Evolutionary conservation across 2,888 invertebrate species (phyloP), one percentile per base, ranked within the genome.

Genomic region (Pollenia griseotomentosa): DNA sequence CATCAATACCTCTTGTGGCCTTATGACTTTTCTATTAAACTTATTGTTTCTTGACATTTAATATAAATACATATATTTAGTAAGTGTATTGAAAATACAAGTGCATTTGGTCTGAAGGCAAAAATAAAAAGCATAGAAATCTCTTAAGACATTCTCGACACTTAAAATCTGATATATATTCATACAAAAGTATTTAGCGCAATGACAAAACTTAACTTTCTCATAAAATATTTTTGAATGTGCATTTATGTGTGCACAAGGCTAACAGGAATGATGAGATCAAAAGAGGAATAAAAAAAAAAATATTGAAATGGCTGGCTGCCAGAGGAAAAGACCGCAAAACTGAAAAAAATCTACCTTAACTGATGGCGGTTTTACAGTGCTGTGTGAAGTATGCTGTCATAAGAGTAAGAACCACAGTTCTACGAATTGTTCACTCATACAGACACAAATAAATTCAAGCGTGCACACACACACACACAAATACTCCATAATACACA

Each of bases 341-440:
- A 82, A 87, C 68, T 63, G 40, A 51, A 80, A 65, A 80, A 81
- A 71, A 40, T 55, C 68, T 78, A 84, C 81, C 84, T 87, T 87
- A 87, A 87, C 87, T 87, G 87, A 87, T 87, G 87, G 87, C 74
- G 84, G 87, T 87, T 87, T 84, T 74, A 65, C 77, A 78, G 74
- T 68, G 68, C 74, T 84, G 87, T 87, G 87, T 87, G 87, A 87
- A 87, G 66, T 84, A 57, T 84, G 78, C 87, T 84, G 87, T 87
- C 87, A 84, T 87, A 87, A 87, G 84, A 84, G 68, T 46, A 84
- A 82, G 81, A 84, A 78, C 87, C 84, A 66, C 84, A 84, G 40
- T 57, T 77, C 61, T 73, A 85, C 74, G 66, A 68, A 77, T 48
- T 68, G 46, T 70, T 68, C 61, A 11, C 16, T 16, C 57, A 51